A percentile compares a stretch with the other conserved stretches of the same genome.
Conservation (phyloP, 30 jellyfish, hydroid and myxozoan species). For the Phacellophora camtschatica region DNA sequence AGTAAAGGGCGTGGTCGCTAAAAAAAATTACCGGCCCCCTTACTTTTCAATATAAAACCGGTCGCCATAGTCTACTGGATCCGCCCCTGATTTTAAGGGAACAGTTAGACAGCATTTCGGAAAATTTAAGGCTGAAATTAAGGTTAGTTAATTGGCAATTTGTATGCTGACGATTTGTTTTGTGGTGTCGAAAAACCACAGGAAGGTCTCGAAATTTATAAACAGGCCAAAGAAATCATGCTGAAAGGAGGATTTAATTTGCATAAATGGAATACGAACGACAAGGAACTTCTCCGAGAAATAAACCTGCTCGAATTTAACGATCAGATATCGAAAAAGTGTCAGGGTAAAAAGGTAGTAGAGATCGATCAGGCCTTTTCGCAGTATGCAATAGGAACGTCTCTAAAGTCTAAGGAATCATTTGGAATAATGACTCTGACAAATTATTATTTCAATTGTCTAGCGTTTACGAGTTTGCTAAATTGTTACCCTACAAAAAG, state of each 20-base stretch:
- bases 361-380: neutral
- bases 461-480: neutral
- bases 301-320: neutral
- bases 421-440: slow-evolving; percentile 5
- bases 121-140: too few species aligned
- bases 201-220: slow-evolving; percentile 1
- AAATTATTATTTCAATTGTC: neutral
- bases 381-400: slow-evolving; percentile 13
- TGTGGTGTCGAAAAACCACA: slow-evolving; percentile 10
- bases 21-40: neutral
- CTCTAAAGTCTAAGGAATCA: slow-evolving; percentile 24
- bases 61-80: too few species aligned
- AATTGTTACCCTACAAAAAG: slow-evolving; percentile 16
- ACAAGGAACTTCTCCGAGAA: neutral
- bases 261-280: neutral
- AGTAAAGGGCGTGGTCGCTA: too few species aligned
- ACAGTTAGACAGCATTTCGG: too few species aligned
- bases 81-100: too few species aligned
- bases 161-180: slow-evolving; percentile 34
- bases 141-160: too few species aligned
- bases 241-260: slow-evolving; percentile 25
- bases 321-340: neutral
- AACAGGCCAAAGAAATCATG: neutral
- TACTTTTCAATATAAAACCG: too few species aligned
- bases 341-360: neutral